Evolutionary conservation across 1,140 invertebrate genomes (phyloP).

Genomic region (Elymnias hypermnestra): DNA sequence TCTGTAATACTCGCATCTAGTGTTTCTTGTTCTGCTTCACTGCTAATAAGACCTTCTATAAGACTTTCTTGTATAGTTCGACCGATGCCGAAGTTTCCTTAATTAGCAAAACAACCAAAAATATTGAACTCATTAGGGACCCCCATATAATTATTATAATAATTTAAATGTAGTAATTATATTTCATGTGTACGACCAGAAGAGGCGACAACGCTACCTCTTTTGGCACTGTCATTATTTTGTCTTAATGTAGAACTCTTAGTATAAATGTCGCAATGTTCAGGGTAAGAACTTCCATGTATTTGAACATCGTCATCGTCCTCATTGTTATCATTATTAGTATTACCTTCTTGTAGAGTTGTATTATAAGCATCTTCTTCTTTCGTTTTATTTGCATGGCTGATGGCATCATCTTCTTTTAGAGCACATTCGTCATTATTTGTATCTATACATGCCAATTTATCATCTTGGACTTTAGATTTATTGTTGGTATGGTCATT

Average conservation of each 20-base stretch:
- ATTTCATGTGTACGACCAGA: conserved; percentile 60
- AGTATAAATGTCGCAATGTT: conserved; percentile 56
- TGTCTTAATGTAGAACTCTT: conserved; percentile 50
- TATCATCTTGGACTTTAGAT: conserved; percentile 8
- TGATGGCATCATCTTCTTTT: conserved; percentile 20
- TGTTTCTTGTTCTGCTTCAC: conserved; percentile 79
- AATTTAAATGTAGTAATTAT: conserved; percentile 36
- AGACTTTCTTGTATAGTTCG: conserved; percentile 71
- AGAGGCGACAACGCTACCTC: conserved; percentile 54
- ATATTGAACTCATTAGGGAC: conserved; percentile 69
- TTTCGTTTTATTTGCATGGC: conserved; percentile 12
- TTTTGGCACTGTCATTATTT: conserved; percentile 59
- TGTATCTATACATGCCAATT: not conserved
- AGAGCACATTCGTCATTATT: conserved; percentile 7
- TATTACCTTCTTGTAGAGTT: conserved; percentile 49
- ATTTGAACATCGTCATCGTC: conserved; percentile 69
- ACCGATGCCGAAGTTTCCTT: conserved; percentile 62
- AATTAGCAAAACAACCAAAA: conserved; percentile 73
- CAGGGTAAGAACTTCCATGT: conserved; percentile 56
- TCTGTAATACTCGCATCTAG: conserved; percentile 73
- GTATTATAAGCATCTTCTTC: conserved; percentile 31
- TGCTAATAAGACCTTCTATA: conserved; percentile 80
- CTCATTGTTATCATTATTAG: conserved; percentile 47
- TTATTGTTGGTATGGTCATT: not conserved
- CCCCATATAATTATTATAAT: conserved; percentile 43